A percentile compares a stretch with the other conserved stretches of the same genome.
Conservation (phyloP, 2,797 vertebrate genomes). For the Rhinogobio ventralis region DNA sequence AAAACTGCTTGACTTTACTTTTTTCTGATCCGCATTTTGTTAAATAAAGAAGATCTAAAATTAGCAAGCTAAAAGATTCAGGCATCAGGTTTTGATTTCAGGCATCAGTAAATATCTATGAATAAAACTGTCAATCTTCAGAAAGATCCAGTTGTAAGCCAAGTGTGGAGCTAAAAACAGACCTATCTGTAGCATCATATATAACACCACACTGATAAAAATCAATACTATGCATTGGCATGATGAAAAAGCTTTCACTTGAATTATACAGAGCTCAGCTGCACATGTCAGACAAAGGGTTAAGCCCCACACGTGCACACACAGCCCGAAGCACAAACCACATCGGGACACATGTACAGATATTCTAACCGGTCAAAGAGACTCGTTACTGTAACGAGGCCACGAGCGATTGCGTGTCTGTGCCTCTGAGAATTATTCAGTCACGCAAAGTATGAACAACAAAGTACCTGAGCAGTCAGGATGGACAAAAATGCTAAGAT, state of each 20-base stretch:
- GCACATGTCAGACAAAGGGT: conserved; percentile 41
- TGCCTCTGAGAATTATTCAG: conserved; percentile 46
- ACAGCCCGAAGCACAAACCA: conserved; percentile 34
- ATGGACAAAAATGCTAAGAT: not conserved
- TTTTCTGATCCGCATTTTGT: conserved; percentile 35
- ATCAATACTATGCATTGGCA: conserved; percentile 45
- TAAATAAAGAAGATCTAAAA: conserved; percentile 46
- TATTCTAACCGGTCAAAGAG: conserved; percentile 8
- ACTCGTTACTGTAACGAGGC: conserved; percentile 46
- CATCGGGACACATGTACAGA: conserved; percentile 9
- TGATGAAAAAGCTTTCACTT: conserved; percentile 46
- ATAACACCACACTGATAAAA: conserved; percentile 26
- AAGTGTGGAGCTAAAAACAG: conserved; percentile 58
- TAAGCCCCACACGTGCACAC: conserved; percentile 21
- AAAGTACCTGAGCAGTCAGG: not conserved
- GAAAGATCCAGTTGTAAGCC: conserved; percentile 36
- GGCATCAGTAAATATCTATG: conserved; percentile 41
- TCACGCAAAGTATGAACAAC: not conserved
- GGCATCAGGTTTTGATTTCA: not conserved
- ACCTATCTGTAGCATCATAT: conserved; percentile 29
- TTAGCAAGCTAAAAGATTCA: conserved; percentile 20
- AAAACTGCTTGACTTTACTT: conserved; percentile 15
- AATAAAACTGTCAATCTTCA: conserved; percentile 48
- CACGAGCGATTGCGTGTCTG: conserved; percentile 15
- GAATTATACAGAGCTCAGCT: conserved; percentile 32